Conservation (phyloP, 2,113 vertebrate genomes). For the Chrysochloris asiatica region DNA sequence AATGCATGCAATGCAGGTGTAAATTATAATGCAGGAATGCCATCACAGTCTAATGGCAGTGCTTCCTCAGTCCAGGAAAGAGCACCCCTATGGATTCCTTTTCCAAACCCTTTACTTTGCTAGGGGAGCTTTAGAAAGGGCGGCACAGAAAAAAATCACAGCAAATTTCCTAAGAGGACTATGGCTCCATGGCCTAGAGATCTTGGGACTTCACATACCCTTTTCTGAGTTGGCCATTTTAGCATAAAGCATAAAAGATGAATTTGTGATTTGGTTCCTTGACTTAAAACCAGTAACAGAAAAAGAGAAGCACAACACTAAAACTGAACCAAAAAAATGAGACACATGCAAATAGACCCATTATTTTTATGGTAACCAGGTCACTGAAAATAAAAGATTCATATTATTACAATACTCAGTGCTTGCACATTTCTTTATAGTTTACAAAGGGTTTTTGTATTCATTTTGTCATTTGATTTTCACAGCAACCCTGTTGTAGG, state of each 20-base stretch:
- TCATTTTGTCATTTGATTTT: not conserved
- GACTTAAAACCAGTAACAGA: not conserved
- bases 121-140: conserved; percentile 61
- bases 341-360: not conserved
- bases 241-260: not conserved
- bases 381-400: not conserved
- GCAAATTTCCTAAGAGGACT: conserved; percentile 33
- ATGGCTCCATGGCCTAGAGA: not conserved
- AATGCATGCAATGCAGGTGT: conserved; percentile 74
- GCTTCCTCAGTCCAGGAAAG: conserved; percentile 38
- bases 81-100: conserved; percentile 39
- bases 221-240: conserved; percentile 56
- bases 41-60: conserved; percentile 58
- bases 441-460: not conserved
- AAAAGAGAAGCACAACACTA: not conserved
- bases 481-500: not conserved
- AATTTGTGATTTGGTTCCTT: conserved; percentile 15
- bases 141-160: conserved; percentile 32
- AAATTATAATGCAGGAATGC: conserved; percentile 75
- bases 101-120: conserved; percentile 59
- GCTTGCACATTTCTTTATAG: not conserved
- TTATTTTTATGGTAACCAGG: not conserved
- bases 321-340: not conserved
- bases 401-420: not conserved
- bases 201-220: conserved; percentile 10